phyloP scores from a whole-genome alignment of 2,888 invertebrate species.

The Diloba caeruleocephala region DNA sequence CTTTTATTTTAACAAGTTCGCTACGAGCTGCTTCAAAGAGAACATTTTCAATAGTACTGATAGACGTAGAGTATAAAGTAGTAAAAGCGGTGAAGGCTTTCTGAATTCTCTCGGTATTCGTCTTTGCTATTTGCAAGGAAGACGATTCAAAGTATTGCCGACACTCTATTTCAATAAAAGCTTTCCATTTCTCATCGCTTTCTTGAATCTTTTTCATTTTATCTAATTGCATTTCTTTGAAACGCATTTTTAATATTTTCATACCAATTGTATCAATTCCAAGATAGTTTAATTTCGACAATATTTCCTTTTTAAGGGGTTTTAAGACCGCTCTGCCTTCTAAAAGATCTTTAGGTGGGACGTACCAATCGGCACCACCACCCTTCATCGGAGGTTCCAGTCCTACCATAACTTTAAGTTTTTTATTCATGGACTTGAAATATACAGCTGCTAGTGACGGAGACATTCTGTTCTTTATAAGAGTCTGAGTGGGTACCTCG shows the following conservation, averaged over 20 bases:
- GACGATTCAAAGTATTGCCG: conserved; percentile 58
- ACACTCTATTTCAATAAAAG: conserved; percentile 57
- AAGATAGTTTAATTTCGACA: conserved; percentile 69
- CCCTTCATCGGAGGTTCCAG: conserved; percentile 79
- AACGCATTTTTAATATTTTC: conserved; percentile 60
- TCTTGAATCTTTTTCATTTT: conserved; percentile 60
- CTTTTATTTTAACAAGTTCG: conserved; percentile 65
- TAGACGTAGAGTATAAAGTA: conserved; percentile 65
- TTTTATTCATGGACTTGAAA: conserved; percentile 77
- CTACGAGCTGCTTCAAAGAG: conserved; percentile 68
- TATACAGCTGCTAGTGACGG: conserved; percentile 75
- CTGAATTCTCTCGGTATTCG: conserved; percentile 67
- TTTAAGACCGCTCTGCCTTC: conserved; percentile 73
- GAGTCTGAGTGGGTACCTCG: conserved; percentile 77
- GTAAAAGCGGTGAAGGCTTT: conserved; percentile 71
- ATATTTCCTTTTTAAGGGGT: conserved; percentile 68
- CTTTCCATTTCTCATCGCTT: conserved; percentile 73
- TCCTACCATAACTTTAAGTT: conserved; percentile 76
- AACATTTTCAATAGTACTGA: conserved; percentile 70
- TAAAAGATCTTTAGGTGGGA: conserved; percentile 74
- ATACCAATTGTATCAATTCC: conserved; percentile 72
- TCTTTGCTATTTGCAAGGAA: conserved; percentile 56
- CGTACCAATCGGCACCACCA: conserved; percentile 78
- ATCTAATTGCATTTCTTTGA: conserved; percentile 62
- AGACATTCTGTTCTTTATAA: conserved; percentile 77